These are phyloP conservation scores for Girardinus metallicus DNA, from an alignment of 2,797 vertebrate species.

Conservation along the genomic window DNA sequence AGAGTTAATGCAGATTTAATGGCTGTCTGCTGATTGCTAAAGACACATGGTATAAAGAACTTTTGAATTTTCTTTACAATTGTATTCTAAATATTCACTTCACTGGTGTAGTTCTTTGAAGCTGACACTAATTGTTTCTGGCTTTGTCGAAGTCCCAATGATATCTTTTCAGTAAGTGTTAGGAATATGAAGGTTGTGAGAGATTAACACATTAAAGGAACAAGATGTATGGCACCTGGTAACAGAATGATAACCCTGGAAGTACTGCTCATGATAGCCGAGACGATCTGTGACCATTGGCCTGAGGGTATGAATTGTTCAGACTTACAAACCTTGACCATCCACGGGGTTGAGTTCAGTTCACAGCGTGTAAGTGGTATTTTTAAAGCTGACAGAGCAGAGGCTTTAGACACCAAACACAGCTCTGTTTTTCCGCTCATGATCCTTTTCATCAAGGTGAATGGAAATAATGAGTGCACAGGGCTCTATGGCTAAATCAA, in stretches of 20 bases:
- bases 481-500: constrained; percentile 54
- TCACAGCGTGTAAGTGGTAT: constrained; percentile 58
- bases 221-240: constrained; percentile 68
- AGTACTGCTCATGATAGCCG: constrained; percentile 59
- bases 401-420: constrained; percentile 61
- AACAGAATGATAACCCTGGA: constrained; percentile 65
- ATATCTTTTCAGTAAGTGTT: neutral
- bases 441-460: constrained; percentile 68
- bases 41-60: neutral
- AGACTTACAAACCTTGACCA: constrained; percentile 34
- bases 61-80: neutral
- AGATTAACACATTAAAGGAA: constrained; percentile 45
- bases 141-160: neutral
- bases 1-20: constrained; percentile 29
- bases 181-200: constrained; percentile 43
- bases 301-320: constrained; percentile 46
- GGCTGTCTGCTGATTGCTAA: neutral
- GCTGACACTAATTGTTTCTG: neutral
- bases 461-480: constrained; percentile 68
- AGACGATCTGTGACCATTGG: constrained; percentile 53
- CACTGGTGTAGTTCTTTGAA: neutral
- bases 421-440: constrained; percentile 69
- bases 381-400: constrained; percentile 62
- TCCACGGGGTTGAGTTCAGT: constrained; percentile 56
- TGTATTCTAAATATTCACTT: neutral